Base-by-base conservation (phyloP, 2,113 vertebrate genomes). In the Sceloporus tristichus region DNA sequence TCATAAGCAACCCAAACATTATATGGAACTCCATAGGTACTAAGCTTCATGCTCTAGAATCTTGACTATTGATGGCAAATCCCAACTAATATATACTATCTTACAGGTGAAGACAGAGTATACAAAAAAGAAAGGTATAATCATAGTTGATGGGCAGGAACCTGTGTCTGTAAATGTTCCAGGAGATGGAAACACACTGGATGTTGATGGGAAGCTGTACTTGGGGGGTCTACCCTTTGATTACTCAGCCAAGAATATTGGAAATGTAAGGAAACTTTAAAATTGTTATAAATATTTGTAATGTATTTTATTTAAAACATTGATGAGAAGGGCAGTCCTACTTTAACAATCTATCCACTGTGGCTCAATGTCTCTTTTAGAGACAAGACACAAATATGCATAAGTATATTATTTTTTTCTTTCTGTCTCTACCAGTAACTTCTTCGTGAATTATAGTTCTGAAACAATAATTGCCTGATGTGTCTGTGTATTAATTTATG, bases 171-270 rank as follows among this genome's bases (percentile, higher is more conserved):
- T 96, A 85, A 85, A 89, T 3, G 84, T 95, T 2, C 94, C 96
- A 90, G 98, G 98, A 70, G 98, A 98, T 38, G 97, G 96, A 0
- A 97, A 93, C 91, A 97, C 97, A 4, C 91, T 99, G 94, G 98
- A 99, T 0, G 98, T 99, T 87, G 97, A 98, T 88, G 96, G 96
- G 13, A 97, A 96, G 74, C 87, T 99, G 1, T 99, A 98, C 48
- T 91, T 99, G 4, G 98, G 98, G 75, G 98, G 98, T 9, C 93
- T 98, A 0, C 98, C 98, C 9, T 90, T 95, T 1, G 92, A 95
- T 59, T 98, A 97, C 5, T 68, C 87, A 29, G 94, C 97, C 5
- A 97, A 96, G 92, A 98, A 96, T 87, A 96, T 97, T 68, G 97
- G 97, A 78, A 98, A 98, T n/a, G 98, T 98, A 96, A 97, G 97